Conservation (phyloP, 30 jellyfish, hydroid and myxozoan genomes). For the Aurelia sp. region DNA sequence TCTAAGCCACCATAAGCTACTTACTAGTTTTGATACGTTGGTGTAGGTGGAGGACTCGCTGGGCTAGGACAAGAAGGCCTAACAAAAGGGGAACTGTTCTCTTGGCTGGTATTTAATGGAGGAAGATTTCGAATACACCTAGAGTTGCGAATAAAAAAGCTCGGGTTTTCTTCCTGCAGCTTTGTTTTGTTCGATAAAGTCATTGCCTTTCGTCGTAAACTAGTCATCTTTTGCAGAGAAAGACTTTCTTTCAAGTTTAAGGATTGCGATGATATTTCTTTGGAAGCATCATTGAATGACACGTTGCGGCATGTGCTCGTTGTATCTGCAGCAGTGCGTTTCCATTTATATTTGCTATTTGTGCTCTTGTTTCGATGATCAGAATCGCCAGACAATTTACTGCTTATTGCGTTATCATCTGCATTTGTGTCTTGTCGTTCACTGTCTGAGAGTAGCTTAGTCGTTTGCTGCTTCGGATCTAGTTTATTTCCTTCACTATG, state of each 20-base stretch:
- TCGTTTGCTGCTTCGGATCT: no score
- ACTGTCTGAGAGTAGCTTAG: no score
- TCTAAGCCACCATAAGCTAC: not conserved
- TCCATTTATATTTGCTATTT: conserved; percentile 10
- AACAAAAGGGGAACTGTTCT: no score
- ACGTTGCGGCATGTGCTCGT: not conserved
- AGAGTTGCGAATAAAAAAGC: conserved; percentile 31
- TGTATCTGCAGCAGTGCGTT: not conserved
- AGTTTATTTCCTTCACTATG: no score
- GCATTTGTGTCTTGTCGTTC: no score
- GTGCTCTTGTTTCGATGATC: not conserved
- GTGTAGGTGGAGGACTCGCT: conserved; percentile 55
- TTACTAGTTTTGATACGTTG: not conserved
- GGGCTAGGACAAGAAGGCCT: conserved; percentile 63
- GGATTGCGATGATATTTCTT: no score
- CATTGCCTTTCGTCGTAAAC: not conserved
- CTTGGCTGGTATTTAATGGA: conserved; percentile 10
- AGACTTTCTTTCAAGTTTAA: no score
- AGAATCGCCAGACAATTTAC: no score
- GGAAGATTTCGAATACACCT: conserved; percentile 54
- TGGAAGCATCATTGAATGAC: no score
- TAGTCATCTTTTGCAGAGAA: not conserved
- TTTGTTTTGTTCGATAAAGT: not conserved
- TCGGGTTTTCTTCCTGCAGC: not conserved
- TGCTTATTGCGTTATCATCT: no score